Conservation (phyloP, 2,113 vertebrate species). For the Corvus moneduloides region DNA sequence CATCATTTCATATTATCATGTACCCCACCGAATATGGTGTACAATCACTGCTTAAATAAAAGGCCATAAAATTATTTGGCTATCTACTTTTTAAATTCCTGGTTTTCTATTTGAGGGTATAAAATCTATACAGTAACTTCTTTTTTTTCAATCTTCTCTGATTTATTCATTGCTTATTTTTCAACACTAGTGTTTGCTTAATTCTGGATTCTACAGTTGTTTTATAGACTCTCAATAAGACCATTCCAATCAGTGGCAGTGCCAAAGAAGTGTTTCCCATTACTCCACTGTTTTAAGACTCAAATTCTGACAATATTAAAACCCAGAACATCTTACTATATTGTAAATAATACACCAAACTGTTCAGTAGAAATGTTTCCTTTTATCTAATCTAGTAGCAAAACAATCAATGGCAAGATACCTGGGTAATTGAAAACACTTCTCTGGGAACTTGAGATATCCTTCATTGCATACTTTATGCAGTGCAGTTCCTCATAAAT, state of each 20-base stretch:
- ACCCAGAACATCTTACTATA: not conserved
- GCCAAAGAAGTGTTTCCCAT: not conserved
- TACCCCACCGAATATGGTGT: not conserved
- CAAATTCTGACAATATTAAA: not conserved
- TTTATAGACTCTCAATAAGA: not conserved
- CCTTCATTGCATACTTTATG: not conserved
- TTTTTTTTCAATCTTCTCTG: not conserved
- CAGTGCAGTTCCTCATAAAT: not conserved
- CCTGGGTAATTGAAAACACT: not conserved
- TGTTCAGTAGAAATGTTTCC: not conserved
- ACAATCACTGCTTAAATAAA: not conserved
- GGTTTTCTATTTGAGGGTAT: not conserved
- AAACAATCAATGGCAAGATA: not conserved
- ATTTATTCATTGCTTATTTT: not conserved
- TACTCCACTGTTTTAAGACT: not conserved
- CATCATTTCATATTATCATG: not conserved
- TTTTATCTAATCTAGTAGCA: not conserved
- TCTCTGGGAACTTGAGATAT: not conserved
- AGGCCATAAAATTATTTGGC: not conserved
- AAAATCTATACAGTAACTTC: not conserved
- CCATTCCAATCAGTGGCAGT: not conserved
- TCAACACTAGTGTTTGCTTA: not conserved
- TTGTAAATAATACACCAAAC: not conserved
- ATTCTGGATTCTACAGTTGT: not conserved
- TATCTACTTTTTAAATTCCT: not conserved